Evolutionary conservation across 2,888 invertebrate genomes (phyloP).

Genomic region (Cyrtodaria siliqua): DNA sequence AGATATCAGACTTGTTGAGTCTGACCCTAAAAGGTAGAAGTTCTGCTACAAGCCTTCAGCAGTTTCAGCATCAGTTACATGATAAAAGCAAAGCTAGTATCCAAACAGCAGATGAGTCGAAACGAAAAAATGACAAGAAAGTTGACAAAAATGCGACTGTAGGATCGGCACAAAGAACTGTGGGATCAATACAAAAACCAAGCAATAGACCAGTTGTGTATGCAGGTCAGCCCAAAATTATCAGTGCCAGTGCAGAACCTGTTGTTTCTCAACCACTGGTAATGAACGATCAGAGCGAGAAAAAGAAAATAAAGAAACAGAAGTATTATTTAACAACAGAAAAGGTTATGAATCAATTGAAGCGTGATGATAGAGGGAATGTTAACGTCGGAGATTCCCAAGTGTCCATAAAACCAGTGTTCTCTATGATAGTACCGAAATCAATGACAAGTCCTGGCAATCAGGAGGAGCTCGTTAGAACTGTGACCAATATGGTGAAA

Average conservation of each 20-base stretch:
- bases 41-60: neutral
- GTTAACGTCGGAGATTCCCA: constrained; percentile 34
- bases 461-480: constrained; percentile 42
- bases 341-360: constrained; percentile 29
- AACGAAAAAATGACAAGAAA: too few species aligned
- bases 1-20: constrained; percentile 53
- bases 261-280: too few species aligned
- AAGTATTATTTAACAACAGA: constrained; percentile 39
- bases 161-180: too few species aligned
- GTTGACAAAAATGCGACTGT: too few species aligned
- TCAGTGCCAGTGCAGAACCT: too few species aligned
- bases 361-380: constrained; percentile 15
- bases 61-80: constrained; percentile 2
- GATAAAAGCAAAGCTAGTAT: too few species aligned
- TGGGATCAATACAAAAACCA: too few species aligned
- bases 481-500: constrained; percentile 50
- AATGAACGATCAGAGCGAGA: too few species aligned
- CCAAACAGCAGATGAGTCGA: too few species aligned
- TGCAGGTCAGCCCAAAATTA: too few species aligned
- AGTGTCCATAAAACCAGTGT: constrained; percentile 45
- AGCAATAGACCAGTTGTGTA: too few species aligned
- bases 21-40: constrained; percentile 46
- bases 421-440: constrained; percentile 59
- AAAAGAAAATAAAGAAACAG: neutral
- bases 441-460: constrained; percentile 37